Conservation (phyloP, 2,797 vertebrate species). For the Siniperca scherzeri region DNA sequence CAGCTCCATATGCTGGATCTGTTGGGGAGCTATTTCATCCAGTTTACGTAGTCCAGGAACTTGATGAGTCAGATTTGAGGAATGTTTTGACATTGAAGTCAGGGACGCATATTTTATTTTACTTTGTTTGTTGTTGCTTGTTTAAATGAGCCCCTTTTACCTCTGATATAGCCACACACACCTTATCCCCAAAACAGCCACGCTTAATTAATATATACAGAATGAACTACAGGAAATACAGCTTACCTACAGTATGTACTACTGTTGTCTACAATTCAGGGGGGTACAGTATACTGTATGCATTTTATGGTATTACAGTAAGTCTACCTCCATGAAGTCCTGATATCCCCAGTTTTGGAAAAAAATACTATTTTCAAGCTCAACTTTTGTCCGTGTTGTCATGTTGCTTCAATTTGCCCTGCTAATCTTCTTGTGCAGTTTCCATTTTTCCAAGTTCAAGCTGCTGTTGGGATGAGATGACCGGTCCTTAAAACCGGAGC, state of each 20-base stretch:
- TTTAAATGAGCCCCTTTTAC: not conserved
- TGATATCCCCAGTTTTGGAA: not conserved
- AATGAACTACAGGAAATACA: not conserved
- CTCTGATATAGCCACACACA: not conserved
- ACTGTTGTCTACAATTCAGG: not conserved
- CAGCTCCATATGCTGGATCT: slow-evolving; percentile 61
- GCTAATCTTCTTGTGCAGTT: not conserved
- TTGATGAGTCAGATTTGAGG: not conserved
- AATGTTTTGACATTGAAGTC: slow-evolving; percentile 7
- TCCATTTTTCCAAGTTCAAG: not conserved
- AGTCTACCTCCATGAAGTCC: not conserved
- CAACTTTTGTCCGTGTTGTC: not conserved
- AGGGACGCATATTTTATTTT: not conserved
- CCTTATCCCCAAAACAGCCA: not conserved
- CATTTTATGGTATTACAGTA: not conserved
- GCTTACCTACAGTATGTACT: not conserved
- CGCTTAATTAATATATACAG: not conserved
- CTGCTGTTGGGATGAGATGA: not conserved
- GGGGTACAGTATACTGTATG: not conserved
- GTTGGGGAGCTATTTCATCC: slow-evolving; percentile 37
- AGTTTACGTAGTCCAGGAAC: slow-evolving; percentile 17
- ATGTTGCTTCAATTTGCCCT: not conserved
- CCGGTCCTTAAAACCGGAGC: not conserved
- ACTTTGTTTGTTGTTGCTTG: not conserved
- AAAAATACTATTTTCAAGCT: not conserved